phyloP scores from a whole-genome alignment of 2,113 vertebrate species.

The Sinocyclocheilus anshuiensis region DNA sequence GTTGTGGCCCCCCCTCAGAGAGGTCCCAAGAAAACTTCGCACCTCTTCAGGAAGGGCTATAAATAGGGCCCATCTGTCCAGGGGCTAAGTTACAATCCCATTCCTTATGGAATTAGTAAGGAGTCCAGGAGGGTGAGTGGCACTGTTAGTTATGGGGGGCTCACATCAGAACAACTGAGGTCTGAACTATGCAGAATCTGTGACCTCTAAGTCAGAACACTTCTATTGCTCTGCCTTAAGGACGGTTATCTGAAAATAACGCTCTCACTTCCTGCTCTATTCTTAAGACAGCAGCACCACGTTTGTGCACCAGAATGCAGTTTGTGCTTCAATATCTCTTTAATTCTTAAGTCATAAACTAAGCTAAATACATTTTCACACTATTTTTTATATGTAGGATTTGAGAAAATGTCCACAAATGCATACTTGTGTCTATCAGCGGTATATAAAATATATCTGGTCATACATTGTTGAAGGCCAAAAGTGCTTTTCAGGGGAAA shows the following conservation, averaged over 20 bases:
- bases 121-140: not conserved
- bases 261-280: not conserved
- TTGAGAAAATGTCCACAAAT: not conserved
- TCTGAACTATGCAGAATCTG: constrained; percentile 14
- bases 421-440: not conserved
- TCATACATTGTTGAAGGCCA: not conserved
- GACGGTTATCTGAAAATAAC: constrained; percentile 22
- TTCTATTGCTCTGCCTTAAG: constrained; percentile 19
- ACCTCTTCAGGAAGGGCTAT: constrained; percentile 72
- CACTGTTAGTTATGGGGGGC: not conserved
- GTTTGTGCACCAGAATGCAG: not conserved
- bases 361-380: not conserved
- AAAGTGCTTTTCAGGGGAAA: not conserved
- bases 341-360: no score
- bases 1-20: constrained; percentile 65
- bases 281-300: not conserved
- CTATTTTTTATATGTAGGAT: not conserved
- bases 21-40: constrained; percentile 81
- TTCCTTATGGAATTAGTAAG: constrained; percentile 69
- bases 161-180: constrained; percentile 30
- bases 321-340: not conserved
- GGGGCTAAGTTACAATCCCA: constrained; percentile 76
- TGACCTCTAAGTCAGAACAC: constrained; percentile 33
- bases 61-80: constrained; percentile 80
- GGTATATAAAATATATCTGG: not conserved